A percentile compares a stretch with the other conserved stretches of the same genome.
These are phyloP conservation scores for Xiphydria camelus DNA, from an alignment of 2,888 invertebrate genomes.

Conservation along the genomic window DNA sequence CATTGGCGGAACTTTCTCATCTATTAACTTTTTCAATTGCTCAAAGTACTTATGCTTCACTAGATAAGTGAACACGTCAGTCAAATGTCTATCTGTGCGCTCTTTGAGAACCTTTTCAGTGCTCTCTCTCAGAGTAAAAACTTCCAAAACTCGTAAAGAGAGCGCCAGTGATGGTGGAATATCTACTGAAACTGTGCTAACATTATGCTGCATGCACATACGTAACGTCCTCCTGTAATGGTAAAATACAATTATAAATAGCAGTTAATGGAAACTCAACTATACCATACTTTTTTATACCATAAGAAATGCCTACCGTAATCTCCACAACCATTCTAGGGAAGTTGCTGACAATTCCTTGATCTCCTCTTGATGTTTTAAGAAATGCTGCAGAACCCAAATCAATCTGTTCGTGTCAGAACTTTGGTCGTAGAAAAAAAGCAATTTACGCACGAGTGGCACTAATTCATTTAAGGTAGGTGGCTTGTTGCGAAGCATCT, in stretches of 20 bases:
- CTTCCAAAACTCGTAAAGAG: conserved; percentile 77
- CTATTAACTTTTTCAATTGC: conserved; percentile 71
- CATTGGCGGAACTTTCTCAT: conserved; percentile 70
- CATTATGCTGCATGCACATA: conserved; percentile 62
- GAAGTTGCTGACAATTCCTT: conserved; percentile 46
- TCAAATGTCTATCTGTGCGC: conserved; percentile 49
- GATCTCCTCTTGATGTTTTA: conserved; percentile 55
- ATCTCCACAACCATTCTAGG: conserved; percentile 57
- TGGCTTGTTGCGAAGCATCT: conserved; percentile 56
- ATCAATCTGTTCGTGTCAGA: conserved; percentile 70
- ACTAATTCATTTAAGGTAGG: conserved; percentile 59
- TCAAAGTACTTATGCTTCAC: conserved; percentile 66
- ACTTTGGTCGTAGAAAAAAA: conserved; percentile 76
- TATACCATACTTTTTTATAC: background rate
- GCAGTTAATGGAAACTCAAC: background rate
- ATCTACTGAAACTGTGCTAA: conserved; percentile 40
- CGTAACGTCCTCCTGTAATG: conserved; percentile 61
- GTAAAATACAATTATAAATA: conserved; percentile 4
- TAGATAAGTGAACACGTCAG: conserved; percentile 47
- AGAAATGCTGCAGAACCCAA: conserved; percentile 55
- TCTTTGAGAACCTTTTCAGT: conserved; percentile 44
- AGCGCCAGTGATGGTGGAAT: conserved; percentile 66
- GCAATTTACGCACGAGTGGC: conserved; percentile 67
- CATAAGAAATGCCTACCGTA: conserved; percentile 35
- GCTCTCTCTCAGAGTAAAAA: conserved; percentile 65